Percentiles rank a stretch among this genome's conserved stretches.
Evolutionary conservation across 2,888 invertebrate genomes (phyloP).

Genomic region (Nomada lathburiana): DNA sequence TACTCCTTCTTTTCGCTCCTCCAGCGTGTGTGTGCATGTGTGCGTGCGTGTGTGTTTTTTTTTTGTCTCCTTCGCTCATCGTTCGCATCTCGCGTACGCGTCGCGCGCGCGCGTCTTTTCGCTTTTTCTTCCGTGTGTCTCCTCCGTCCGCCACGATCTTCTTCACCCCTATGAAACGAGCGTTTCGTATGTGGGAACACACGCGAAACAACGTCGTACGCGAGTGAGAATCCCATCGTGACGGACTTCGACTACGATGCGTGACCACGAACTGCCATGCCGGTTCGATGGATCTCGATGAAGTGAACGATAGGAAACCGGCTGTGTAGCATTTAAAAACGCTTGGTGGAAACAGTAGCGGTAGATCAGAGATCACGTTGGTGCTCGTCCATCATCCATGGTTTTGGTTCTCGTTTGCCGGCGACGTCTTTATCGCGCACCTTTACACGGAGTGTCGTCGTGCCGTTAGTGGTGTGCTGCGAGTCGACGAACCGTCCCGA

Average conservation of each 20-base stretch:
- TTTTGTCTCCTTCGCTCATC: background rate
- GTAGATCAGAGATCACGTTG: background rate
- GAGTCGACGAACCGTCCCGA: background rate
- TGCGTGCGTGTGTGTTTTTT: background rate
- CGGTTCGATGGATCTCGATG: slow-evolving; percentile 25
- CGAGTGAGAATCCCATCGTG: slow-evolving; percentile 41
- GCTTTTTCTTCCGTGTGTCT: background rate
- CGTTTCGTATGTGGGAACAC: slow-evolving; percentile 26
- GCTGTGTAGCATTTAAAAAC: background rate
- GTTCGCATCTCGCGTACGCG: background rate
- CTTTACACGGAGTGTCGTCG: background rate
- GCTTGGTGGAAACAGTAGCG: background rate
- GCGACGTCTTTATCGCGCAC: background rate
- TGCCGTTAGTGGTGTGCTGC: slow-evolving; percentile 29
- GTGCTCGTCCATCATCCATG: background rate
- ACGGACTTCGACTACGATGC: slow-evolving; percentile 37
- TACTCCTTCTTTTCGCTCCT: slow-evolving; percentile 44
- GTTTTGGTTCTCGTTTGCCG: background rate
- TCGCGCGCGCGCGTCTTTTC: background rate
- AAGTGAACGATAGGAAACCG: background rate
- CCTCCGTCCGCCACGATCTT: background rate
- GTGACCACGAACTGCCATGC: background rate
- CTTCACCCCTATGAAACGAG: slow-evolving; percentile 24
- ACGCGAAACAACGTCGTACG: slow-evolving; percentile 24
- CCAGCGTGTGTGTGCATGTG: background rate